Conservation (phyloP, 2,113 vertebrate species). For the Hucho hucho region DNA sequence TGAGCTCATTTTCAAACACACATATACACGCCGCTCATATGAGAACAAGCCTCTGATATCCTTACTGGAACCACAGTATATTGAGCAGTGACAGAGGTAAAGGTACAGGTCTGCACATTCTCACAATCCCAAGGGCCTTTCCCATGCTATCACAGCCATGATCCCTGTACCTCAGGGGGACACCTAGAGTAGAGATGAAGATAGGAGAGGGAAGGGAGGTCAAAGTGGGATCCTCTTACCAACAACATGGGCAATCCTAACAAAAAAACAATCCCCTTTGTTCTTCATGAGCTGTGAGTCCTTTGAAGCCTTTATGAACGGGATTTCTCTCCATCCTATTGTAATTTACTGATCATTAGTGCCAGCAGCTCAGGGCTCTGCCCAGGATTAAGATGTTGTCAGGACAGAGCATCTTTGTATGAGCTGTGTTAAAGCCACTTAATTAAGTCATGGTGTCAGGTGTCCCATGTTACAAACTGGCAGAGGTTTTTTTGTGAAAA, state of each 20-base stretch:
- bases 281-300: constrained; percentile 55
- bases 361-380: constrained; percentile 49
- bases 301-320: constrained; percentile 68
- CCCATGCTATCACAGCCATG: constrained; percentile 49
- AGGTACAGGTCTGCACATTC: constrained; percentile 56
- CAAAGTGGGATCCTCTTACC: constrained; percentile 62
- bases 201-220: constrained; percentile 1
- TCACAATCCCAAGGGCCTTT: constrained; percentile 48
- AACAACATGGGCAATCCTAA: constrained; percentile 55
- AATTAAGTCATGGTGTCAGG: constrained; percentile 43
- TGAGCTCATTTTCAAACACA: no score
- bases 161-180: constrained; percentile 48
- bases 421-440: constrained; percentile 39
- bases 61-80: no score
- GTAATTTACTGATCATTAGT: constrained; percentile 65
- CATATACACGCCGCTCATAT: constrained; percentile 5
- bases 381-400: constrained; percentile 48
- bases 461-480: constrained; percentile 33
- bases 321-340: constrained; percentile 45
- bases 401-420: constrained; percentile 35
- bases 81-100: constrained; percentile 30
- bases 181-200: constrained; percentile 53
- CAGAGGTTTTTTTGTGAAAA: neutral
- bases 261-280: constrained; percentile 50
- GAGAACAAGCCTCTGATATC: constrained; percentile 23